Evolutionary conservation across 1,140 invertebrate species (phyloP), one percentile per base, ranked within the genome.

Genomic region (Papilio machaon): DNA sequence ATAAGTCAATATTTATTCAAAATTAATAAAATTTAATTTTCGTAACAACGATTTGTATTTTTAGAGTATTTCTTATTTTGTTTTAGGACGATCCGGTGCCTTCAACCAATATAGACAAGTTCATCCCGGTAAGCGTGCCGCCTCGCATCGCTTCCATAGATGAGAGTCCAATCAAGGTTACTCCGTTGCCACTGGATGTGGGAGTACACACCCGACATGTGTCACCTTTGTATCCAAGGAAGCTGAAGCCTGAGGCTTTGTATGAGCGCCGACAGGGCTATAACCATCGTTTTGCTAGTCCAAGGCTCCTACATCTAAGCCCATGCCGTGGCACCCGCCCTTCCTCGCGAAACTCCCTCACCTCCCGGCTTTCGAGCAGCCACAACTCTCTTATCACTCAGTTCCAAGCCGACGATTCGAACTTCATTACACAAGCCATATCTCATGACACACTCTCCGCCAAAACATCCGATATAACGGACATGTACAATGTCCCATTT

Each of bases 401-500:
- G 49, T 96, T 97, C 6, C 97, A 97, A 90, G 96, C 95, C 0
- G 97, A 98, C 83, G 97, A 98, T 87, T 98, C 97, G 7, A 97
- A 96, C 83, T 98, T 98, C 86, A 98, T 98, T 75, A 98, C 97
- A 1, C 97, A 97, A 85, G 97, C 97, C 19, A 97, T 98, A 95
- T 98, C 97, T 0, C 97, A 98, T 84, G 97, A 98, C 85, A 96
- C 97, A 0, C 91, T 98, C 11, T 96, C 96, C 0, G 95, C 95
- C 23, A 94, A 95, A 78, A 96, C 96, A 8, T 96, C 96, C 83
- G 96, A 97, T 83, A 97, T 97, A 46, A 97, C 96, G 46, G 97
- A 98, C 88, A 96, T 98, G 95, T 98, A 98, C 89, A 98, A 97
- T 92, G 97, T 98, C 64, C 97, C 97, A 64, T 97, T 97, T 84